A percentile compares a stretch with the other conserved stretches of the same genome.
These are phyloP conservation scores for Leptoteleia sp. DNA, from an alignment of 1,140 invertebrate genomes.

Conservation along the genomic window DNA sequence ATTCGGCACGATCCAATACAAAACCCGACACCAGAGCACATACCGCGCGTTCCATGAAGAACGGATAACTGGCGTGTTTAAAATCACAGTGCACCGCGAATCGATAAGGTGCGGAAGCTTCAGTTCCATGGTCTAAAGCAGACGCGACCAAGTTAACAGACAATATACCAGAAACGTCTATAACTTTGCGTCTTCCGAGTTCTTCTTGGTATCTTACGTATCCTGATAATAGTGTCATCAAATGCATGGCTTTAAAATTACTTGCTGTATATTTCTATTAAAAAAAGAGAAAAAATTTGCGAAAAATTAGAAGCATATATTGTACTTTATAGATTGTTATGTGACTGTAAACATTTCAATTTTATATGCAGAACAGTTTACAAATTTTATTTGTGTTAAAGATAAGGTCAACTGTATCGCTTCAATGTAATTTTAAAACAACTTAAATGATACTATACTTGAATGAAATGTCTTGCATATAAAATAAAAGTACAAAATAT, in stretches of 20 bases:
- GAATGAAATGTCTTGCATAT: too few relatives aligned
- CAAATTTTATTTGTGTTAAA: too few relatives aligned
- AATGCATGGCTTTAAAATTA: not conserved
- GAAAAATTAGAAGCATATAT: too few relatives aligned
- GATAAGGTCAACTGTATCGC: too few relatives aligned
- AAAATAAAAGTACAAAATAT: too few relatives aligned
- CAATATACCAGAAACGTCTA: slow-evolving; percentile 29
- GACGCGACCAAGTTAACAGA: slow-evolving; percentile 54
- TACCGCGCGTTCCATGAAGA: slow-evolving; percentile 69
- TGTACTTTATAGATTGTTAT: too few relatives aligned
- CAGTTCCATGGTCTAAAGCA: slow-evolving; percentile 56
- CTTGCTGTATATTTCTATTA: not conserved
- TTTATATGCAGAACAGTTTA: too few relatives aligned
- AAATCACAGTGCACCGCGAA: slow-evolving; percentile 72
- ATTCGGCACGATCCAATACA: slow-evolving; percentile 62
- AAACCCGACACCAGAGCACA: slow-evolving; percentile 52
- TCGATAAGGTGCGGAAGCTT: slow-evolving; percentile 72
- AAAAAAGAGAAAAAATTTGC: too few relatives aligned
- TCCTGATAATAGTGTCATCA: slow-evolving; percentile 59
- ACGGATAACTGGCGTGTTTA: slow-evolving; percentile 71
- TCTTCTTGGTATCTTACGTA: slow-evolving; percentile 55
- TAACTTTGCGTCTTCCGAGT: slow-evolving; percentile 36
- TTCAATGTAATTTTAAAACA: too few relatives aligned
- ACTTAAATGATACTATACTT: too few relatives aligned
- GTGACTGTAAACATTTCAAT: too few relatives aligned